A percentile compares a stretch with the other conserved stretches of the same genome.
Conservation (phyloP, 2,888 invertebrate species). For the Lepidocyrtinus sp. region DNA sequence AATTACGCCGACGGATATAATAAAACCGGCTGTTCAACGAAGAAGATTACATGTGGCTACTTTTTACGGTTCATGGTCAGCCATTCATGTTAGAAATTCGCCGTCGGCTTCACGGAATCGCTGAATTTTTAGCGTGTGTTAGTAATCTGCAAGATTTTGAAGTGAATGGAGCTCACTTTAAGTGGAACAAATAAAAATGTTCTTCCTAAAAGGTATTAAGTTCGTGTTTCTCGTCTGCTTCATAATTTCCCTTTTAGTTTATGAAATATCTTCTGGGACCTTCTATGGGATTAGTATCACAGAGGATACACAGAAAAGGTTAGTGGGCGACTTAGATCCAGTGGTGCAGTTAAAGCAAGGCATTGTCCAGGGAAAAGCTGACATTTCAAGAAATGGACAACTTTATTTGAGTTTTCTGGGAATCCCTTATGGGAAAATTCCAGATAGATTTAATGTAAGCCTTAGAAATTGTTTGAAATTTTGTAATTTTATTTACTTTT, state of each 20-base stretch:
- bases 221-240: not conserved
- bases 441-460: constrained; percentile 38
- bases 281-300: not conserved
- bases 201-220: not conserved
- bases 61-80: too few relatives aligned
- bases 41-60: too few relatives aligned
- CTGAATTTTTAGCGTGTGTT: too few relatives aligned
- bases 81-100: too few relatives aligned
- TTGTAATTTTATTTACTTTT: too few relatives aligned
- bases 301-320: not conserved
- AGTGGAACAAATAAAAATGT: not conserved
- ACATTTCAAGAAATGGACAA: constrained; percentile 37
- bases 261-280: not conserved
- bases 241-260: not conserved
- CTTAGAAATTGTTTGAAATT: too few relatives aligned
- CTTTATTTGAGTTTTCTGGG: constrained; percentile 25
- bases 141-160: too few relatives aligned
- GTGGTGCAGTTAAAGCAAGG: constrained; percentile 34
- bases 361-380: constrained; percentile 22
- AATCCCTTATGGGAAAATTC: constrained; percentile 41
- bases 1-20: too few relatives aligned
- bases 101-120: too few relatives aligned
- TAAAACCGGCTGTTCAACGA: too few relatives aligned
- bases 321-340: not conserved
- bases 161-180: too few relatives aligned